Evolutionary conservation across 2,113 vertebrate genomes (phyloP).

Genomic region (Erpornis zantholeuca): DNA sequence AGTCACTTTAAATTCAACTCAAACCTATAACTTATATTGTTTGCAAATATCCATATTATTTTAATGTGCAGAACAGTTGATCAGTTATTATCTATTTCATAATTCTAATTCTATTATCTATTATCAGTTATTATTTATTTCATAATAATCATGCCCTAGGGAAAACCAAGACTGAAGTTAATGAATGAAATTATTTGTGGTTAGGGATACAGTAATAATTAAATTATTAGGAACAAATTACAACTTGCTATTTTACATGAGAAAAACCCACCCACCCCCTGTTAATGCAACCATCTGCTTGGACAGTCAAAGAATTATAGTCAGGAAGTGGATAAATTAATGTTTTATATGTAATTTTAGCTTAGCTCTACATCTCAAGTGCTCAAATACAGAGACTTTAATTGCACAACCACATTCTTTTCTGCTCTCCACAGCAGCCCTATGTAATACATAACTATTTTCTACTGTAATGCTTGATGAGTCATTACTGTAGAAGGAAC

Average conservation of each 20-base stretch:
- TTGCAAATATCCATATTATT: neutral
- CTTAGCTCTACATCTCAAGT: neutral
- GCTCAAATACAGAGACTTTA: neutral
- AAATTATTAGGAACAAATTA: neutral
- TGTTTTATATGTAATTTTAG: neutral
- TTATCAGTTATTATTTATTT: too few species aligned
- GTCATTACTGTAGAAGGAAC: constrained; percentile 21
- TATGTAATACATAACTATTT: constrained; percentile 17
- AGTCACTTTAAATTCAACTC: neutral
- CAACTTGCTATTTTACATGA: neutral
- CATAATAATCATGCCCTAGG: neutral
- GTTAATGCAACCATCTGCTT: neutral
- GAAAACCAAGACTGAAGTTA: neutral
- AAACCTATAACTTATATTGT: neutral
- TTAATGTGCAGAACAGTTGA: neutral
- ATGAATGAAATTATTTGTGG: neutral
- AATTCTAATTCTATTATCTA: too few species aligned
- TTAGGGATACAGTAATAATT: neutral
- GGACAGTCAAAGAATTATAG: neutral
- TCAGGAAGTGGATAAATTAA: neutral
- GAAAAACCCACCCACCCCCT: neutral
- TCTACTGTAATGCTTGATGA: constrained; percentile 25
- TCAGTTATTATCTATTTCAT: too few species aligned
- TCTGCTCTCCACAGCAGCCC: neutral
- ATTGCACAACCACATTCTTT: constrained; percentile 24